Percentiles rank a stretch among this genome's conserved stretches.
These are phyloP conservation scores for Volucella bombylans DNA, from an alignment of 2,888 invertebrate species.

Conservation along the genomic window DNA sequence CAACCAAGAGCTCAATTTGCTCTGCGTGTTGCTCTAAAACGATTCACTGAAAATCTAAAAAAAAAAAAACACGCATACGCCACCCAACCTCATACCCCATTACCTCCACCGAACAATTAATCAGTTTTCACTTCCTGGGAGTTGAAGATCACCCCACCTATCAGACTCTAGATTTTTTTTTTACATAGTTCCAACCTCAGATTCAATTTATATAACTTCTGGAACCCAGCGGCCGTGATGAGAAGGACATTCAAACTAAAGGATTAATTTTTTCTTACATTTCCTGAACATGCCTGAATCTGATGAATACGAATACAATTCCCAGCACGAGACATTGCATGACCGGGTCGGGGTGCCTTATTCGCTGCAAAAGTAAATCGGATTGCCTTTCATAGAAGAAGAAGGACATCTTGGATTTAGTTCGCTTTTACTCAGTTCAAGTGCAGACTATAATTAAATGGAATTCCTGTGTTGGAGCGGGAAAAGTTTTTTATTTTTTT, in stretches of 20 bases:
- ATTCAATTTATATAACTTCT: constrained; percentile 43
- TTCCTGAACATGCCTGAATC: constrained; percentile 55
- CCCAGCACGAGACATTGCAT: constrained; percentile 64
- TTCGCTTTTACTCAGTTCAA: constrained; percentile 36
- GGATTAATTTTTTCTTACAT: constrained; percentile 41
- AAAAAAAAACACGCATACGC: constrained; percentile 63
- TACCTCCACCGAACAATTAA: constrained; percentile 9
- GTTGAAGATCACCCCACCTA: neutral
- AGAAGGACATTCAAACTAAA: constrained; percentile 19
- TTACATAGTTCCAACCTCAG: constrained; percentile 47
- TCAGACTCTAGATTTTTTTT: constrained; percentile 38
- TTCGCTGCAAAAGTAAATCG: constrained; percentile 7
- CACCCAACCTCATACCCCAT: constrained; percentile 13
- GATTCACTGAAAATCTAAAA: constrained; percentile 11
- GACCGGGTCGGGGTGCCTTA: constrained; percentile 12
- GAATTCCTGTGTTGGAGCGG: constrained; percentile 1
- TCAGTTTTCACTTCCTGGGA: constrained; percentile 5
- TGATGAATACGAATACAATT: constrained; percentile 55
- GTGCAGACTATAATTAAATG: constrained; percentile 46
- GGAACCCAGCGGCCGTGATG: neutral
- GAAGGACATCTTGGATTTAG: constrained; percentile 22
- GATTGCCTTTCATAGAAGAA: constrained; percentile 2
- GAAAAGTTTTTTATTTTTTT: neutral
- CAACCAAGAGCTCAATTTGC: constrained; percentile 21
- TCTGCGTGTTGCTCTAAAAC: constrained; percentile 26